phyloP scores from a whole-genome alignment of 1,140 invertebrate species.

The Drosophila quadrilineata region DNA sequence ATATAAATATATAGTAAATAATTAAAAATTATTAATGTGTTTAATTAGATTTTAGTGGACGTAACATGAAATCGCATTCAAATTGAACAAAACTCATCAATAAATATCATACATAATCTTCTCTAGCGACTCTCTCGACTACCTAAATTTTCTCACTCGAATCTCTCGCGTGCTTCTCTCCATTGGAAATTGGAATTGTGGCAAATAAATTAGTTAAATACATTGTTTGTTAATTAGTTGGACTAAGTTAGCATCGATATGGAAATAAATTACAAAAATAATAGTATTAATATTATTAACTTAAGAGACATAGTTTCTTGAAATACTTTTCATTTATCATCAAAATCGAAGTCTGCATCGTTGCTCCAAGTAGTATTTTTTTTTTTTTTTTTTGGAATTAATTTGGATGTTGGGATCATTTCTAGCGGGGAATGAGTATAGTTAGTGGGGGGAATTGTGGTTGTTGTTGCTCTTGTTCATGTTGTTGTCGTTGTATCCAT shows the following conservation, averaged over 20 bases:
- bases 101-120: conserved; percentile 30
- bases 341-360: conserved; percentile 46
- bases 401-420: conserved; percentile 23
- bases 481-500: conserved; percentile 3
- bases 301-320: conserved; percentile 54
- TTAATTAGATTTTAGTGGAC: conserved; percentile 56
- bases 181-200: conserved; percentile 42
- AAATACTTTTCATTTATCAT: conserved; percentile 70
- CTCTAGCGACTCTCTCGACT: conserved; percentile 4
- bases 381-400: conserved; percentile 17
- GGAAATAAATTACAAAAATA: conserved; percentile 66
- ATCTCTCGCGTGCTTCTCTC: conserved; percentile 8
- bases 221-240: conserved; percentile 51
- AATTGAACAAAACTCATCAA: conserved; percentile 25
- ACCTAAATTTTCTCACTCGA: conserved; percentile 14
- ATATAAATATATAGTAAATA: background rate
- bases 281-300: conserved; percentile 31
- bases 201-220: conserved; percentile 59
- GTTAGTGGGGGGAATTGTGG: conserved; percentile 35
- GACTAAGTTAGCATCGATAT: conserved; percentile 47
- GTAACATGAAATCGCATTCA: conserved; percentile 57
- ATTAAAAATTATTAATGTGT: conserved; percentile 39
- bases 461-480: background rate
- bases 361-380: too few species aligned
- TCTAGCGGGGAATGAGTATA: conserved; percentile 57